Evolutionary conservation across 2,888 invertebrate genomes (phyloP).

Genomic region (Erebia palarica): DNA sequence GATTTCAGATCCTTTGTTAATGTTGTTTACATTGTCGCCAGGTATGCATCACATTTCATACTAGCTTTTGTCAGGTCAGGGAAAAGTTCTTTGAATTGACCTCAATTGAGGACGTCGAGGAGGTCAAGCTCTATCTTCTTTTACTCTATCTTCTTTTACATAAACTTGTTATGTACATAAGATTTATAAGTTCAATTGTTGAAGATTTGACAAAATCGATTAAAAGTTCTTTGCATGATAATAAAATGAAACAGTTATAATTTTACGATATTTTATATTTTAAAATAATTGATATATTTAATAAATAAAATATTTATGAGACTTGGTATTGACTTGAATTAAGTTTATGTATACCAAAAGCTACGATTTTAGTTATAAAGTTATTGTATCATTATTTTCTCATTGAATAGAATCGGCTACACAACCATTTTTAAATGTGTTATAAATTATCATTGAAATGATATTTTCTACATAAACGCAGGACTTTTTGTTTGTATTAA

Average conservation of each 20-base stretch:
- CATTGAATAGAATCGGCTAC: neutral
- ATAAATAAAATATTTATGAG: too few relatives aligned
- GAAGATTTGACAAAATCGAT: constrained; percentile 2
- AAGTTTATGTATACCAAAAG: constrained; percentile 6
- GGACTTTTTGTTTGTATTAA: constrained; percentile 31
- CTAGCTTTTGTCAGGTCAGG: neutral
- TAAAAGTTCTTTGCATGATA: neutral
- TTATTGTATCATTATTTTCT: neutral
- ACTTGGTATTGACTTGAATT: constrained; percentile 8
- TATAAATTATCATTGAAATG: neutral
- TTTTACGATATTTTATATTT: constrained; percentile 1
- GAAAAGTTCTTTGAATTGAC: constrained; percentile 3
- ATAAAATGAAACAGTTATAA: neutral
- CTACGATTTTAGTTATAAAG: constrained; percentile 5
- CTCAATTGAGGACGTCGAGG: neutral
- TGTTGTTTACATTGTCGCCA: constrained; percentile 83
- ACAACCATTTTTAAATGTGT: neutral
- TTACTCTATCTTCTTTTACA: neutral
- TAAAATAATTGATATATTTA: neutral
- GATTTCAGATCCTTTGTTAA: constrained; percentile 77
- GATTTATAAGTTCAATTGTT: neutral
- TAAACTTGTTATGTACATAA: neutral
- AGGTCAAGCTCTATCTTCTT: neutral
- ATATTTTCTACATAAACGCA: neutral
- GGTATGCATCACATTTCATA: constrained; percentile 68